Conservation (phyloP, 2,888 invertebrate genomes). For the Brachynemurus nebulosus region DNA sequence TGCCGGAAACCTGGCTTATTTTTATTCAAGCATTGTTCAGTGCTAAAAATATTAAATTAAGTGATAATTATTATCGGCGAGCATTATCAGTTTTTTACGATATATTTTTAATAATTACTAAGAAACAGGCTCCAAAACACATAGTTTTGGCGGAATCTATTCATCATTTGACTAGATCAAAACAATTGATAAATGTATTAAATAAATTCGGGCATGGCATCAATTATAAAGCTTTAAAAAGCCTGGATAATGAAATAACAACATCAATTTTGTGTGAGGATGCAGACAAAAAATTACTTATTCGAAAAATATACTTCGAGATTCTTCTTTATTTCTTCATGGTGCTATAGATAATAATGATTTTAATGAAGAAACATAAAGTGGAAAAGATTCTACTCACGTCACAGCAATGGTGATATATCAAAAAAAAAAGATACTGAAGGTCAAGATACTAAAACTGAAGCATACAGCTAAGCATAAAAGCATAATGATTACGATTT, state of each 20-base stretch:
- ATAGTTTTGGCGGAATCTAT: slow-evolving; percentile 14
- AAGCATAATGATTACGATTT: slow-evolving; percentile 14
- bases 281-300: slow-evolving; percentile 8
- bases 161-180: slow-evolving; percentile 14
- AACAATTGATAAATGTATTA: slow-evolving; percentile 12
- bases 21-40: slow-evolving; percentile 17
- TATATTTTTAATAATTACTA: slow-evolving; percentile 14
- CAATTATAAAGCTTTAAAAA: slow-evolving; percentile 12
- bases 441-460: slow-evolving; percentile 13
- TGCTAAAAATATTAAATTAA: slow-evolving; percentile 15
- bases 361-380: slow-evolving; percentile 4
- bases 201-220: slow-evolving; percentile 14
- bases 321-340: slow-evolving; percentile 7
- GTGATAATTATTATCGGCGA: slow-evolving; percentile 15
- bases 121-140: slow-evolving; percentile 14
- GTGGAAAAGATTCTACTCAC: slow-evolving; percentile 12
- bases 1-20: slow-evolving; percentile 15
- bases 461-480: slow-evolving; percentile 13
- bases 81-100: slow-evolving; percentile 16
- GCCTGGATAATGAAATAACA: slow-evolving; percentile 10
- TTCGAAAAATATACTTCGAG: slow-evolving; percentile 8
- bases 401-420: slow-evolving; percentile 12
- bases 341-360: slow-evolving; percentile 8
- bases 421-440: slow-evolving; percentile 7
- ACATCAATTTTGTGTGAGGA: slow-evolving; percentile 11